Percentiles rank a stretch among this genome's conserved stretches.
These are phyloP conservation scores for Planiliza haematocheilus DNA, from an alignment of 2,113 vertebrate genomes.

Conservation along the genomic window DNA sequence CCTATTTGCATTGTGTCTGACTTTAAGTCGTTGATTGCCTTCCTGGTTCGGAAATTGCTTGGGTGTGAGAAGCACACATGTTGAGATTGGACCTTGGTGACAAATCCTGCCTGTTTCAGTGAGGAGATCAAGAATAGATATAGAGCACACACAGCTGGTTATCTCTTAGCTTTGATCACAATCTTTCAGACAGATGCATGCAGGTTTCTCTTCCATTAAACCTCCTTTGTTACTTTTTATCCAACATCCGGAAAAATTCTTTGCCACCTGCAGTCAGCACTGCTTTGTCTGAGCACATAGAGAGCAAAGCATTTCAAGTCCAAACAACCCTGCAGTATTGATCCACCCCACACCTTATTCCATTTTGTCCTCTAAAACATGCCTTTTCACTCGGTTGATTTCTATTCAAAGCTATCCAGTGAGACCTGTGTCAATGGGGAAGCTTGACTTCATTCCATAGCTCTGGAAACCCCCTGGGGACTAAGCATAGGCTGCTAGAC, in stretches of 20 bases:
- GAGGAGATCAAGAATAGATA: constrained; percentile 40
- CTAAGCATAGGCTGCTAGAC: constrained; percentile 76
- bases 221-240: constrained; percentile 73
- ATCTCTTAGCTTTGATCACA: constrained; percentile 70
- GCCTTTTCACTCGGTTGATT: constrained; percentile 82
- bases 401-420: constrained; percentile 83
- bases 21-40: constrained; percentile 73
- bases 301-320: constrained; percentile 71
- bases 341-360: constrained; percentile 77
- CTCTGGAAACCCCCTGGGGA: constrained; percentile 76
- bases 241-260: constrained; percentile 72
- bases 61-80: constrained; percentile 55
- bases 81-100: constrained; percentile 61
- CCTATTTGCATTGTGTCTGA: constrained; percentile 73
- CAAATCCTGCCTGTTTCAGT: constrained; percentile 55
- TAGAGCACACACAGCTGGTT: constrained; percentile 52
- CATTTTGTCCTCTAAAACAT: constrained; percentile 80
- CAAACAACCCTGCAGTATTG: constrained; percentile 76
- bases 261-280: constrained; percentile 70
- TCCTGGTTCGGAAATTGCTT: constrained; percentile 60
- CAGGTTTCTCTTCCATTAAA: constrained; percentile 73
- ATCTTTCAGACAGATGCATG: constrained; percentile 69
- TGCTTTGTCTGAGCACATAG: constrained; percentile 75
- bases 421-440: constrained; percentile 79
- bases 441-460: constrained; percentile 82